phyloP scores from a whole-genome alignment of 2,888 invertebrate species.

The Allophyes oxyacanthae region DNA sequence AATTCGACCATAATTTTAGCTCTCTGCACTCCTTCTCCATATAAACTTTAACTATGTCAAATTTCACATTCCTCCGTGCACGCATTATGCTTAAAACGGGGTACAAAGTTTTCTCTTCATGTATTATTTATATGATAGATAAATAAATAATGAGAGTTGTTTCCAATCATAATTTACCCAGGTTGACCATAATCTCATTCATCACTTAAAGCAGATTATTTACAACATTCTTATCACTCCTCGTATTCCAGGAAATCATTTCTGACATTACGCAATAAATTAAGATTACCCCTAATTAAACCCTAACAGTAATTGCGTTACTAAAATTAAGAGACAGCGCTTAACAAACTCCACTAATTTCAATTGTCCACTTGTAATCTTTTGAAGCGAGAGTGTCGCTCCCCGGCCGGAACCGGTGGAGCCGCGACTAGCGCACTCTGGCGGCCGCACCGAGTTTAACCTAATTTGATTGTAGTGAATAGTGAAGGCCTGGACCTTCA shows the following conservation, averaged over 20 bases:
- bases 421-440: slow-evolving; percentile 48
- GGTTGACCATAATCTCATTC: no score
- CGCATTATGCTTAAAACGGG: no score
- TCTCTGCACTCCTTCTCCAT: no score
- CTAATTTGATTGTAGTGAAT: slow-evolving; percentile 72
- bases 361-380: slow-evolving; percentile 57
- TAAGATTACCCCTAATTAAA: slow-evolving; percentile 53
- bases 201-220: not conserved
- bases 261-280: slow-evolving; percentile 34
- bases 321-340: slow-evolving; percentile 50
- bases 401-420: slow-evolving; percentile 38
- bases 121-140: no score
- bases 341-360: slow-evolving; percentile 51
- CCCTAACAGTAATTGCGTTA: slow-evolving; percentile 47
- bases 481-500: slow-evolving; percentile 62
- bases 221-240: slow-evolving; percentile 3
- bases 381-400: slow-evolving; percentile 47
- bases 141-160: no score
- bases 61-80: no score
- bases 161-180: no score
- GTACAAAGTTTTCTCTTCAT: no score
- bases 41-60: no score
- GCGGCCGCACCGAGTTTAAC: slow-evolving; percentile 71
- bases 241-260: slow-evolving; percentile 12
- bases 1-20: no score